Evolutionary conservation across 2,888 invertebrate genomes (phyloP), one percentile per base, ranked within the genome.

Genomic region (Toxonevra muliebris): DNA sequence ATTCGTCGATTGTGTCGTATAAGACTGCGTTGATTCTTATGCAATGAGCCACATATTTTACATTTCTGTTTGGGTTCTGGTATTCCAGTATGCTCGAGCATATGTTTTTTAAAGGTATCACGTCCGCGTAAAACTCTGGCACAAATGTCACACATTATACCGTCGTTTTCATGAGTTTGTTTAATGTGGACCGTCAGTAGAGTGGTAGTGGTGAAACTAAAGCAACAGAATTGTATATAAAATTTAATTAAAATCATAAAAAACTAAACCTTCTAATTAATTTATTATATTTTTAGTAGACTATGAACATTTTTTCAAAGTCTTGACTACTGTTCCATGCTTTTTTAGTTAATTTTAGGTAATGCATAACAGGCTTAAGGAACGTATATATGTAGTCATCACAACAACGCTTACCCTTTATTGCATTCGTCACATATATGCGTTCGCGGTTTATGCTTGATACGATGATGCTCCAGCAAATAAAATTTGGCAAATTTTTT

Each of bases 81-180:
- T 0, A 76, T 75, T 1, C 82, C 82, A 3, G 79, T 71, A 65
- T 84, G 84, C 63, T 83, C 82, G 61, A 79, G 69, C 74, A 81
- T 80, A 71, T 84, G 84, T 0, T 82, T 77, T 12, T 73, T 78
- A 68, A 84, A 76, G 11, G 80, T 79, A 13, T 80, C 81, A 0
- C 79, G 76, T 0, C 83, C 84, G 1, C 81, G 77, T 45, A 84
- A 77, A 1, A 81, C 79, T 65, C 84, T 84, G 1, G 84, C 84
- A 41, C 84, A 84, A 41, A 83, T 79, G 63, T 84, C 83, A 72
- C 84, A 84, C 55, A 83, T 79, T 69, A 81, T 83, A 10, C 81
- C 80, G 65, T 84, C 83, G 10, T 78, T 78, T 50, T 82, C 75
- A 67, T 84, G 84, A 41, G 81, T 81, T 55, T 77, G 69, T 42